Evolutionary conservation across 2,888 invertebrate species (phyloP).

Genomic region (Tetheella fluctuosa): DNA sequence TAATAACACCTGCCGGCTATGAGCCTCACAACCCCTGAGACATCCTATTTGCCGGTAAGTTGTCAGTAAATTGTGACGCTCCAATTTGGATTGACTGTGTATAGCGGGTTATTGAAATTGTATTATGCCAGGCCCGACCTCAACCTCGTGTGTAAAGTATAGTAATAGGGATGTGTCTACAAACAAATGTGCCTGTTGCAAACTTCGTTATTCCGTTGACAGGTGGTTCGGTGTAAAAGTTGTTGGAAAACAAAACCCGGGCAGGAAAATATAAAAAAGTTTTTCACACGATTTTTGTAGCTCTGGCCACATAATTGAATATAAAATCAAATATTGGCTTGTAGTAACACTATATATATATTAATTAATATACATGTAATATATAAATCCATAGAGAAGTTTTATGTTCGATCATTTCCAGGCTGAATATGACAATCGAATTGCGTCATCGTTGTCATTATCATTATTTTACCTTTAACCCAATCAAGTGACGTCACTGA

Average conservation of each 20-base stretch:
- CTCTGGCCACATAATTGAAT: background rate
- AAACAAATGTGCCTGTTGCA: conserved; percentile 4
- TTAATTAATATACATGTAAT: too few relatives aligned
- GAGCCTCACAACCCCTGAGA: background rate
- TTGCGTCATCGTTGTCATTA: too few relatives aligned
- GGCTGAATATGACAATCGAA: too few relatives aligned
- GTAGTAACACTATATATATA: too few relatives aligned
- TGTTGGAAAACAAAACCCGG: background rate
- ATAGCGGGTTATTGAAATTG: conserved; percentile 8
- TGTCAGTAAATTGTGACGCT: conserved; percentile 12
- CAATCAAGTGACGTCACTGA: too few relatives aligned
- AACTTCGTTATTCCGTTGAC: background rate
- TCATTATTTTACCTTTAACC: too few relatives aligned
- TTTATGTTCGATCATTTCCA: too few relatives aligned
- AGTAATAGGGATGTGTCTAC: background rate
- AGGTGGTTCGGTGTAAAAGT: background rate
- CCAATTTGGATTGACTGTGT: conserved; percentile 12
- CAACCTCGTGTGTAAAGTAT: background rate
- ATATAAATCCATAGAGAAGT: too few relatives aligned
- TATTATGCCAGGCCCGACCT: conserved; percentile 2
- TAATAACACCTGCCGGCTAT: background rate
- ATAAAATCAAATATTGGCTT: too few relatives aligned
- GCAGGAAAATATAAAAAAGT: background rate
- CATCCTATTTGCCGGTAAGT: conserved; percentile 7
- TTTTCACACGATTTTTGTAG: background rate